A percentile compares a stretch with the other conserved stretches of the same genome.
These are phyloP conservation scores for Metaphire vulgaris DNA, from an alignment of 1,140 invertebrate species.

Conservation along the genomic window DNA sequence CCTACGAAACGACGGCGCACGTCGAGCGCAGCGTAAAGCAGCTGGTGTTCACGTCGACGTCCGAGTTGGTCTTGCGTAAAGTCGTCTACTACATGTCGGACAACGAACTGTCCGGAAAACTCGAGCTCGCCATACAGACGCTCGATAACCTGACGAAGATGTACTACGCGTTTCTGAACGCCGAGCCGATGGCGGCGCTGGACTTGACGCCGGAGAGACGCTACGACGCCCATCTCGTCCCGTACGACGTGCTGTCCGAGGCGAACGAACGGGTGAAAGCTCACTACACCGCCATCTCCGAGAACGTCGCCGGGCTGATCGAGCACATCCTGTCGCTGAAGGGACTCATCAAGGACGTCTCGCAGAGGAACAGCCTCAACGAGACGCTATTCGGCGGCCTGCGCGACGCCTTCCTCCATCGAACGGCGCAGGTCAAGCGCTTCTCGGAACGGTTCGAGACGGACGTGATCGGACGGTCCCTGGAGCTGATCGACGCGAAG, in stretches of 20 bases:
- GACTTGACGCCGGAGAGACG: slow-evolving; percentile 24
- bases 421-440: slow-evolving; percentile 7
- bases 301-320: slow-evolving; percentile 21
- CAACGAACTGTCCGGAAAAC: slow-evolving; percentile 21
- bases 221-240: slow-evolving; percentile 25
- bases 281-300: slow-evolving; percentile 19
- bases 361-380: slow-evolving; percentile 9
- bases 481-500: slow-evolving; percentile 15
- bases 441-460: slow-evolving; percentile 12
- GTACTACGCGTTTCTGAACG: slow-evolving; percentile 21
- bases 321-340: slow-evolving; percentile 23
- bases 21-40: slow-evolving; percentile 13
- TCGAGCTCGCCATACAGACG: slow-evolving; percentile 15
- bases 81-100: slow-evolving; percentile 27
- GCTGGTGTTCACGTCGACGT: slow-evolving; percentile 14
- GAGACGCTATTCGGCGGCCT: slow-evolving; percentile 8
- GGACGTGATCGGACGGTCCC: slow-evolving; percentile 11
- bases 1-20: slow-evolving; percentile 3
- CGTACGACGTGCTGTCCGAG: slow-evolving; percentile 13
- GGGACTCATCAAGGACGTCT: slow-evolving; percentile 7
- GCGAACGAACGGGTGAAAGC: neutral
- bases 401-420: slow-evolving; percentile 15
- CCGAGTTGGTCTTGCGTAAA: slow-evolving; percentile 13
- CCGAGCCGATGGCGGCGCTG: neutral
- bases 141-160: slow-evolving; percentile 23